Base-by-base conservation (phyloP, 2,113 vertebrate genomes). In the Chlorodrepanis virens region DNA sequence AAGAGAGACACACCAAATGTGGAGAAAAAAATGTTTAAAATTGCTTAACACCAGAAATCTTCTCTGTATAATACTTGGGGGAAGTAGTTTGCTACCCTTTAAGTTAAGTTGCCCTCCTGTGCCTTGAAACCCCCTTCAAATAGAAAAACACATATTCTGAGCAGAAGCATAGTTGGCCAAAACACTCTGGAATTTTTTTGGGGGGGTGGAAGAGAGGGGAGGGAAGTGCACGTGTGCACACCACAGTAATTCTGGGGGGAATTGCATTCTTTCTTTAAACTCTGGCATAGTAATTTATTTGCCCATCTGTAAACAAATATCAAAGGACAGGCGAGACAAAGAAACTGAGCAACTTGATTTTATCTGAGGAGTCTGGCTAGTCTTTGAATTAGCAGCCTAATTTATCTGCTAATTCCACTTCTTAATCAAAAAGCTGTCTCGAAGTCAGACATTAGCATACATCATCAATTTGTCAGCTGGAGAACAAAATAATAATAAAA, bases 391-490 rank as follows among this genome's bases (percentile, higher is more conserved):
- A 90, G 54, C 45, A 64, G 49, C 10, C 22, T 60, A 72, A 90
- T 74, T 76, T 86, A 50, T 76, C 67, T 92, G 50, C n/a, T 80
- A 83, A 78, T 80, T 87, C 53, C 21, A 77, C 35, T 61, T 39
- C 70, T 79, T 87, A 90, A 77, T 77, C 71, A 94, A 76, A 94
- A 93, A 85, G 20, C 18, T 77, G 23, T 84, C 77, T 93, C 3
- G 9, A 53, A 79, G 22, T 44, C 33, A 87, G 69, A 14, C 28
- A 81, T 83, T 79, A 87, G 57, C 52, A 78, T 44, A 76, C 29
- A 33, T 65, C 68, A 91, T 87, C 54, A 59, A 14, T 81, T 91
- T 87, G 42, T 49, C 33, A n/a, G 23, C 33, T 74, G 39, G 14
- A 42, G 24, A 95, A 89, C 21, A 86, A 81, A 87, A 72, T 0